A percentile compares a stretch with the other conserved stretches of the same genome.
Evolutionary conservation across 2,113 vertebrate species (phyloP).

Genomic region (Gallinago media): DNA sequence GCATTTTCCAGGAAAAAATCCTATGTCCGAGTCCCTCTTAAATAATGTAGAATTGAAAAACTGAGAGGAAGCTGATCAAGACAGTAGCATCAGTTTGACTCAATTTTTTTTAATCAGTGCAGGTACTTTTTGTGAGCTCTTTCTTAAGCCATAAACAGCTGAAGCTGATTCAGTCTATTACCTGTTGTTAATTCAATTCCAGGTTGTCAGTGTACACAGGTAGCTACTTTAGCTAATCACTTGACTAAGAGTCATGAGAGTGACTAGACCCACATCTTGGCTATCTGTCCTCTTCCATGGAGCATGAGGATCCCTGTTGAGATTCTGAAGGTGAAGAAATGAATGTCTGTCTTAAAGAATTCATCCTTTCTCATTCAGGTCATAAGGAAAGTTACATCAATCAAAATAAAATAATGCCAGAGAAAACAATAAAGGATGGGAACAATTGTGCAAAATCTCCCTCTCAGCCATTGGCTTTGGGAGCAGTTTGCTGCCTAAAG

Average conservation of each 20-base stretch:
- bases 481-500: neutral
- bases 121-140: neutral
- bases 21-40: neutral
- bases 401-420: neutral
- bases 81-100: neutral
- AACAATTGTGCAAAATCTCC: neutral
- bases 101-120: neutral
- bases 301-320: neutral
- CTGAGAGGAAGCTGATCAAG: neutral
- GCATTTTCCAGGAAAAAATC: neutral
- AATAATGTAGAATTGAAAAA: neutral
- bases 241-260: neutral
- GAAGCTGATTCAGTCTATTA: neutral
- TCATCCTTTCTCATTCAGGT: neutral
- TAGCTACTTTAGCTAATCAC: neutral
- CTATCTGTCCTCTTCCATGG: neutral
- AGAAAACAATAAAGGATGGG: neutral
- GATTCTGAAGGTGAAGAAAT: neutral
- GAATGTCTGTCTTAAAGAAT: neutral
- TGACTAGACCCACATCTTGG: neutral
- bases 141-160: neutral
- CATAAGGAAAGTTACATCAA: neutral
- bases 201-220: neutral
- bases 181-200: neutral
- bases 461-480: neutral